These are phyloP conservation scores for Carlito syrichta DNA, from an alignment of 2,113 vertebrate genomes.

Conservation along the genomic window DNA sequence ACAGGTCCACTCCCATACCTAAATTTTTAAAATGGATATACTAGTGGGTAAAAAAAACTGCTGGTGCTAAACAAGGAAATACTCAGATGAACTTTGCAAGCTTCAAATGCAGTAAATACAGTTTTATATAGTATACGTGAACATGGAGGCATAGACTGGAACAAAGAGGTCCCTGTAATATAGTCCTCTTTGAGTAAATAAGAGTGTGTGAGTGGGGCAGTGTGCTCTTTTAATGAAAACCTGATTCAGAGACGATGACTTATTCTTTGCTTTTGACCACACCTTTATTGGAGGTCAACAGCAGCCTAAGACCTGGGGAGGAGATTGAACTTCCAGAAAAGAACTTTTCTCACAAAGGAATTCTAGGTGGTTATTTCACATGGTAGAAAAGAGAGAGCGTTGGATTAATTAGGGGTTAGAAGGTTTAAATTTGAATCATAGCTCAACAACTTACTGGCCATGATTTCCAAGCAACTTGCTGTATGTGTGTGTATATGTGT, in stretches of 20 bases:
- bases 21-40: neutral
- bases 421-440: neutral
- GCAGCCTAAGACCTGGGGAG: neutral
- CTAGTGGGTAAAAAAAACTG: neutral
- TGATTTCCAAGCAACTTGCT: neutral
- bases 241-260: neutral
- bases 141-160: neutral
- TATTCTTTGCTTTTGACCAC: neutral
- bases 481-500: neutral
- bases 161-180: neutral
- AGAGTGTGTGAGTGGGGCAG: neutral
- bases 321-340: conserved; percentile 10
- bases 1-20: neutral
- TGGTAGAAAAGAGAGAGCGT: neutral
- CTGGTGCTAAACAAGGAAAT: neutral
- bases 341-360: neutral
- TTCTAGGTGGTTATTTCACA: neutral
- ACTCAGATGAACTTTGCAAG: neutral
- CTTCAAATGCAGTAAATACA: neutral
- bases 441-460: neutral
- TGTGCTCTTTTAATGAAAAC: neutral
- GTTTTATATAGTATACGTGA: neutral
- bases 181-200: neutral
- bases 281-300: neutral
- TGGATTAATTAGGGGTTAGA: neutral